A percentile compares a stretch with the other conserved stretches of the same genome.
These are phyloP conservation scores for Dinomys branickii DNA, from an alignment of 2,113 vertebrate species.

Conservation along the genomic window DNA sequence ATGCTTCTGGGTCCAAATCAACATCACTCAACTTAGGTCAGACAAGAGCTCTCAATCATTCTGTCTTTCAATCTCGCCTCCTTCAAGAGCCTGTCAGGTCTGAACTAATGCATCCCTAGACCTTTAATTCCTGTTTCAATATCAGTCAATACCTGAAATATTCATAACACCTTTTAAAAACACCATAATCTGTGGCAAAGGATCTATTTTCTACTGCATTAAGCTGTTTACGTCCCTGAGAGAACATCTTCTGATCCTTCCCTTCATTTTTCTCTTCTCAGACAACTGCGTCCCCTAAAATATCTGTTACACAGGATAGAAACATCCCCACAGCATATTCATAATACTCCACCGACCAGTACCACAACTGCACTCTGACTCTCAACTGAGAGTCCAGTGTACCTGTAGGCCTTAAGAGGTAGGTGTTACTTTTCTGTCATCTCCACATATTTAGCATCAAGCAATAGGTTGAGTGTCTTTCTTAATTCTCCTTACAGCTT, in stretches of 20 bases:
- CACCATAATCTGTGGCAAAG: not conserved
- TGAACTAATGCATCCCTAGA: not conserved
- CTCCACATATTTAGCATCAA: not conserved
- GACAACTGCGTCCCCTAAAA: not conserved
- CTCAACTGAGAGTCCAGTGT: not conserved
- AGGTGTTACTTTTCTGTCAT: not conserved
- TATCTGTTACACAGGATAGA: not conserved
- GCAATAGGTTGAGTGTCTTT: not conserved
- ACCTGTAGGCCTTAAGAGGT: not conserved
- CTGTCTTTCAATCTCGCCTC: not conserved
- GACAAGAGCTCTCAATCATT: not conserved
- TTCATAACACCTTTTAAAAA: not conserved
- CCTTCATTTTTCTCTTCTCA: not conserved
- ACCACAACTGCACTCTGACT: not conserved
- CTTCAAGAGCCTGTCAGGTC: not conserved
- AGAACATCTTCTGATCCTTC: not conserved
- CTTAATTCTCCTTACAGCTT: not conserved
- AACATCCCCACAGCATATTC: not conserved
- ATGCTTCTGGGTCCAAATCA: not conserved
- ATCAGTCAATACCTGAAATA: not conserved
- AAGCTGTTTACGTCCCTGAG: not conserved
- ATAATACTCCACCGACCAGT: not conserved
- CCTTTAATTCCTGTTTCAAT: constrained; percentile 10
- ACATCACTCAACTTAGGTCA: not conserved
- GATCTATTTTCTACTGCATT: not conserved